Evolutionary conservation across 2,113 vertebrate species (phyloP), one percentile per base, ranked within the genome.

Genomic region (Dolichallabes microphthalmus): DNA sequence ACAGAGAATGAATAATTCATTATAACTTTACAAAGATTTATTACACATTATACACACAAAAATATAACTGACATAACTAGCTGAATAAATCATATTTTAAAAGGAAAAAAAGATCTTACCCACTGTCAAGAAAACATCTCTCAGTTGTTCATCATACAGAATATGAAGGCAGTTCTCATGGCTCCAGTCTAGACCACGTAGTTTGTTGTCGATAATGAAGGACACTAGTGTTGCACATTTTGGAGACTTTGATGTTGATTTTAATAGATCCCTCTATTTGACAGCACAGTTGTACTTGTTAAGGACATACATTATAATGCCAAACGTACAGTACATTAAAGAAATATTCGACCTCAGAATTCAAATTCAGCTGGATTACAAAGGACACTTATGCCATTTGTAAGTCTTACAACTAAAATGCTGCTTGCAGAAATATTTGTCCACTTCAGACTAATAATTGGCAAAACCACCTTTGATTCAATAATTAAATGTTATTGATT

Each of bases 61-160:
- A 68, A 39, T 22, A 39, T 5, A 69, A 68, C 0, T 69, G 66
- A 45, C 68, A 39, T 0, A 73, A 39, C 32, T 69, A 19, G 5
- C 11, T 75, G 14, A 75, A 14, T n/a, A 52, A 52, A 53, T 5
- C 15, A 17, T 71, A 35, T 35, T 35, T 35, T 22, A 19, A 57
- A 39, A 22, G 25, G 0, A 27, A 52, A 39, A 35, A 0, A 22
- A 45, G 30, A 50, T 68, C 71, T 77, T 68, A 86, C 85, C 0
- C 10, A 82, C 20, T 20, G 27, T 82, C 10, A 0, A 6, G 30
- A 76, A 77, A 82, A 82, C 27, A 63, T 76, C 71, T 39, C 0
- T 82, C 9, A 86, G 80, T 64, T 86, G 27, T 53, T 55, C 30
- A 82, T 86, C 71, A 86, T 27, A 82, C 0, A 86, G 80, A 57